Base-by-base conservation (phyloP, 2,888 invertebrate genomes). In the Pomacea canaliculata region DNA sequence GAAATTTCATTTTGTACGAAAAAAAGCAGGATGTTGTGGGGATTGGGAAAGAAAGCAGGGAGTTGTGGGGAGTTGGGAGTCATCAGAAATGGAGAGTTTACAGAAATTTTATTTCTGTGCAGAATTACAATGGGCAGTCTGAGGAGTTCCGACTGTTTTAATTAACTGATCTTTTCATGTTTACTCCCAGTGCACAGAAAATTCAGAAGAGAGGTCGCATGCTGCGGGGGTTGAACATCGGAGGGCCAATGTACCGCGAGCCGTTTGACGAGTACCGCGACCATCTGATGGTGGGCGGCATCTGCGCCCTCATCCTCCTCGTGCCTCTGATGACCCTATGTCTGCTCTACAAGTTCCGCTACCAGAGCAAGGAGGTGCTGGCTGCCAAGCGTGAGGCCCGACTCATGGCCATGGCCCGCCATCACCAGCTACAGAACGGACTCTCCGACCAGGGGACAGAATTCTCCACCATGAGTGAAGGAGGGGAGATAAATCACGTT, bases 261-360 rank as follows among this genome's bases (percentile, higher is more conserved):
- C 77, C 85, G n/a, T 66, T 84, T 18, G 80, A 80, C 1, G 77
- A 81, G 23, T 87, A 86, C 78, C 77, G 78, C 19, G 68, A 83
- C 10, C 84, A 84, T 49, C 85, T 86, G n/a, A 83, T 86, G 60
- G 76, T 85, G 63, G 87, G 87, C 12, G 86, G 86, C 5, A 84
- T 86, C 12, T 86, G 86, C 0, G 87, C 85, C 4, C 85, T 80
- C 12, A 71, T 74, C 23, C 72, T 86, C 71, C 81, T 86, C 70
- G 82, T 79, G 0, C 69, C 84, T 1, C 27, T 86, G 1, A 79
- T 78, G 7, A 78, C 81, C 13, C 70, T 76, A 9, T 86, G 87
- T 76, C 13, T 85, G 7, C 51, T 87, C n/a, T 84, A 82, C 80
- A 81, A 86, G 48, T 83, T 81, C 71, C 80, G 85, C 27, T 85